These are phyloP conservation scores for Panorpa germanica DNA, from an alignment of 2,888 invertebrate genomes.

Conservation along the genomic window DNA sequence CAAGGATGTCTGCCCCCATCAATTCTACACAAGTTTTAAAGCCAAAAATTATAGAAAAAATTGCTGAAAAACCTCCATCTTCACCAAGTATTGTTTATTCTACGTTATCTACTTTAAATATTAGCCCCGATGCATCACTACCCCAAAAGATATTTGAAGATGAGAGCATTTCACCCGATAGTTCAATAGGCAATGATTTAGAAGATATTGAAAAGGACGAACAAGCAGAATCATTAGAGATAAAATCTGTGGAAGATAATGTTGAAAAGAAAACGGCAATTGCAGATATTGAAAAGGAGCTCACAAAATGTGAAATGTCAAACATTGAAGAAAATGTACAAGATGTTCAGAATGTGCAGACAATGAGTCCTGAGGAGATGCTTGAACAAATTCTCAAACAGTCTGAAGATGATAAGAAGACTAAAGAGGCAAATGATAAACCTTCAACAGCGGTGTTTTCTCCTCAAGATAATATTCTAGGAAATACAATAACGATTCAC, in stretches of 20 bases:
- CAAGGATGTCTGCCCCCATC: constrained; percentile 27
- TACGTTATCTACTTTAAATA: constrained; percentile 32
- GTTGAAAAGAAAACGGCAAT: constrained; percentile 2
- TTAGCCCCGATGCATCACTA: constrained; percentile 33
- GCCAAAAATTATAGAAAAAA: constrained; percentile 28
- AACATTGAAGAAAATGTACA: constrained; percentile 12
- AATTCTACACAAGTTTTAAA: constrained; percentile 30
- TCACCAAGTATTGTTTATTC: constrained; percentile 30
- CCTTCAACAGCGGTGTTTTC: constrained; percentile 18
- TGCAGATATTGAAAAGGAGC: constrained; percentile 16
- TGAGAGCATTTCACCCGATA: constrained; percentile 40
- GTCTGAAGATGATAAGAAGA: constrained; percentile 8
- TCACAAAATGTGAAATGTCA: constrained; percentile 11
- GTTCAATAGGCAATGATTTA: constrained; percentile 24
- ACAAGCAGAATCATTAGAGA: not conserved
- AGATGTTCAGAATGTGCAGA: too few relatives aligned
- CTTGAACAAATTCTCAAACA: constrained; percentile 9
- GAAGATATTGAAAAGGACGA: constrained; percentile 8
- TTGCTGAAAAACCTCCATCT: constrained; percentile 30
- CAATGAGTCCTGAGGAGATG: constrained; percentile 16
- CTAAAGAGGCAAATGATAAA: constrained; percentile 11
- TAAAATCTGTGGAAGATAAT: constrained; percentile 1
- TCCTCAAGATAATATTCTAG: constrained; percentile 27
- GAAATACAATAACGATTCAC: constrained; percentile 30
- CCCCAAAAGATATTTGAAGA: constrained; percentile 50